Base-by-base conservation (phyloP, 64 coral and sea anemone species). In the Cladopsammia gracilis region DNA sequence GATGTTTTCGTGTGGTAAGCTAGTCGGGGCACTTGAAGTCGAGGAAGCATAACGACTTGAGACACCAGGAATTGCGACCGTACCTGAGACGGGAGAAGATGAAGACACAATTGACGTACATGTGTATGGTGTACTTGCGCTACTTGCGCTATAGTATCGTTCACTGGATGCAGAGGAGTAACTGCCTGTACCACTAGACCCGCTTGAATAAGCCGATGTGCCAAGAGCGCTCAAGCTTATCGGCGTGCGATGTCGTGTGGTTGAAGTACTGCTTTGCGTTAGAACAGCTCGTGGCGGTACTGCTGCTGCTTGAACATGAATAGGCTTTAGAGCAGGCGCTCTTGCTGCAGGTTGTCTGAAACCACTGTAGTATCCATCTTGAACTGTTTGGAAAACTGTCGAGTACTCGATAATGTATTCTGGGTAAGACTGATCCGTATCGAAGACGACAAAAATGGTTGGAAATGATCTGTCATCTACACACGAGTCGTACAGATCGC, bases 391-490 rank as follows among this genome's bases (percentile, higher is more conserved):
- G 34, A 2, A 34, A 34, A 34, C 34, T 34, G 34, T 45, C 5
- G 58, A 67, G 50, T 91, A 91, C 78, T 83, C 51, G 48, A 91
- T 80, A 10, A 91, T 71, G 19, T 91, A 91, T 56, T 67, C 76
- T 49, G 89, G 89, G 19, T 91, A 91, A 25, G 23, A 91, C 78
- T 91, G 89, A 44, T 91, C 89, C 2, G 51, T 47, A 18, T 83
- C 89, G 4, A 91, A 91, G 7, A 91, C 66, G 7, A 91, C 89
- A 49, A 83, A 73, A n/a, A 89, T 89, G 10, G 22, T 76, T 62
- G 86, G 86, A 19, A 54, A 45, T 24, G 8, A 23, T 24, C 34
- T 72, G 56, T 76, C 6, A 46, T 76, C 72, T 6, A 89, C 86
- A 89, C 86, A 89, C 7, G 71, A 89, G 49, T 89, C 86, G 65